phyloP scores from a whole-genome alignment of 2,113 vertebrate species.

The Pedionomus torquatus region DNA sequence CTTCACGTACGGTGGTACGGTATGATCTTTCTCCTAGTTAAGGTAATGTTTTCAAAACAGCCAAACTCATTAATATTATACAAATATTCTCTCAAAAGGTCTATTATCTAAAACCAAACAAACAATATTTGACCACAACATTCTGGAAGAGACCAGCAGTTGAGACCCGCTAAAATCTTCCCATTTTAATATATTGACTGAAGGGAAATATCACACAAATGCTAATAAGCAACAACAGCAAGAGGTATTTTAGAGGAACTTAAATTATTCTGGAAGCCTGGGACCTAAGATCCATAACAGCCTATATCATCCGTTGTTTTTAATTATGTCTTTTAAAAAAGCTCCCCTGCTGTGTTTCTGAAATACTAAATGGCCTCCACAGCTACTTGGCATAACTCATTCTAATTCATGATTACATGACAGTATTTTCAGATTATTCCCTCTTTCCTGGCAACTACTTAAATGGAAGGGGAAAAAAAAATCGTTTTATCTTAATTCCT shows the following conservation, averaged over 20 bases:
- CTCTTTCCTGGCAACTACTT: conserved; percentile 51
- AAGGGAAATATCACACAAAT: conserved; percentile 21
- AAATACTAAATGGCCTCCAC: conserved; percentile 75
- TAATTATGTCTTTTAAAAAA: conserved; percentile 79
- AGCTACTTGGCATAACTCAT: conserved; percentile 73
- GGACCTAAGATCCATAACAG: conserved; percentile 69
- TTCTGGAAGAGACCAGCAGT: background rate
- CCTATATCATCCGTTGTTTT: conserved; percentile 73
- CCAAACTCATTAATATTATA: background rate
- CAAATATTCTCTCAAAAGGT: background rate
- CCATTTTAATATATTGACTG: background rate
- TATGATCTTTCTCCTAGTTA: background rate
- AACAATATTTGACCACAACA: background rate
- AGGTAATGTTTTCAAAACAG: background rate
- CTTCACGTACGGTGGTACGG: background rate
- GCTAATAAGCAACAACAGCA: conserved; percentile 23
- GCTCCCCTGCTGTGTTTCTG: conserved; percentile 74
- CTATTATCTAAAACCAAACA: background rate
- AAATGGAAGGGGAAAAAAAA: background rate
- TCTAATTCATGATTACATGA: conserved; percentile 74
- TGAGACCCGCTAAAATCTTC: background rate
- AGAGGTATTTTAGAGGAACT: conserved; percentile 52
- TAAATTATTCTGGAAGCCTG: conserved; percentile 69
- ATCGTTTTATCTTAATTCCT: conserved; percentile 5
- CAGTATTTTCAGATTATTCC: conserved; percentile 65